Conservation (phyloP, 1,140 invertebrate genomes). For the Zeugodacus cucurbitae region DNA sequence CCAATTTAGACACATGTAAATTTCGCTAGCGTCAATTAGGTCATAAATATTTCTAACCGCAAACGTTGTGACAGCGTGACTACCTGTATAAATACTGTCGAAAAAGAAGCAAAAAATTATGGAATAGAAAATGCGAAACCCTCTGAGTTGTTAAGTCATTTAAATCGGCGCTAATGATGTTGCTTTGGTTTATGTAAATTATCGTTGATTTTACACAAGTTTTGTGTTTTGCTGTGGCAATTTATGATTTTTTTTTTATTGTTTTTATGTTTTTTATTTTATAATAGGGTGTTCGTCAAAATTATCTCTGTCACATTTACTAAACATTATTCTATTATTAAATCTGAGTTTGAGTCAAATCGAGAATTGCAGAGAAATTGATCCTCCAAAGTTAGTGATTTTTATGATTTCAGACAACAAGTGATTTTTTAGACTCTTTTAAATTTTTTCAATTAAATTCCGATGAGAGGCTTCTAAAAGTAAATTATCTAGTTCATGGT, state of each 20-base stretch:
- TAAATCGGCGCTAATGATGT: conserved; percentile 1
- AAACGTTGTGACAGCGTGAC: neutral
- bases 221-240: neutral
- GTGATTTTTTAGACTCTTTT: too few relatives aligned
- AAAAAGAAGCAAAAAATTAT: neutral
- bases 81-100: neutral
- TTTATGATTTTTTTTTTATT: neutral
- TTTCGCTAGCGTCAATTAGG: neutral
- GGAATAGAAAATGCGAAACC: neutral
- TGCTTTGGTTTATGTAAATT: conserved; percentile 9
- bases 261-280: neutral
- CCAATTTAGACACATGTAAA: neutral
- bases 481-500: too few relatives aligned
- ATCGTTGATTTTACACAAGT: neutral
- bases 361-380: too few relatives aligned
- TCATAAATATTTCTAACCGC: neutral
- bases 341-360: too few relatives aligned
- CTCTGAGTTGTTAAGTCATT: neutral
- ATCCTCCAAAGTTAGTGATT: too few relatives aligned
- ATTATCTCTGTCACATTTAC: neutral
- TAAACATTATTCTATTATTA: too few relatives aligned
- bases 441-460: too few relatives aligned
- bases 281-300: neutral
- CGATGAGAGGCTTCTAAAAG: too few relatives aligned
- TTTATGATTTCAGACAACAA: too few relatives aligned